These are phyloP conservation scores for Zeuzera pyrina DNA, from an alignment of 2,888 invertebrate species.

Conservation along the genomic window DNA sequence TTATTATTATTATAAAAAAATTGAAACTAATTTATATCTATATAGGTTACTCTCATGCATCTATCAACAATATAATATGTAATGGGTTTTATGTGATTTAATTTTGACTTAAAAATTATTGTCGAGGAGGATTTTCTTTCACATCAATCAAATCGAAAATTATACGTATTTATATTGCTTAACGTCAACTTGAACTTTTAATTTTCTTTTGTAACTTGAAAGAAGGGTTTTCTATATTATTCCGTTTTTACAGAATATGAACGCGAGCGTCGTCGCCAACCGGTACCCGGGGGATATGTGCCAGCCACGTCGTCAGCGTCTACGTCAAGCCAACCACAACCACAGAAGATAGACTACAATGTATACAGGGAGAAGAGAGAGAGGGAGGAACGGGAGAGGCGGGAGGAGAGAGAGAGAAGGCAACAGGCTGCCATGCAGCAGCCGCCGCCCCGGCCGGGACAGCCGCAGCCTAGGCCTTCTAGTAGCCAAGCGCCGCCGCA, in stretches of 20 bases:
- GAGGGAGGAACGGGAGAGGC: constrained; percentile 69
- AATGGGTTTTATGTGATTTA: too few species aligned
- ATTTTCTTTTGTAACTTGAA: too few species aligned
- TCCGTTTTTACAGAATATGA: constrained; percentile 43
- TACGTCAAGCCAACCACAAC: constrained; percentile 43
- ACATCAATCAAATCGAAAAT: too few species aligned
- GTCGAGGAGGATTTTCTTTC: too few species aligned
- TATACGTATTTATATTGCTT: too few species aligned
- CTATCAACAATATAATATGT: too few species aligned
- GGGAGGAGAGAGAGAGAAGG: constrained; percentile 26
- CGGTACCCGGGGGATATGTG: constrained; percentile 56
- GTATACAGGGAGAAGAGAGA: constrained; percentile 78
- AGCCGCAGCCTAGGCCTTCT: constrained; percentile 22
- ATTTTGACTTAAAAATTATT: too few species aligned
- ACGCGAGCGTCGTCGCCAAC: constrained; percentile 55
- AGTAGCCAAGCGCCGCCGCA: constrained; percentile 19
- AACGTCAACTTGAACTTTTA: too few species aligned
- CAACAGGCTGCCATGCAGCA: constrained; percentile 38
- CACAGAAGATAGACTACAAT: constrained; percentile 71
- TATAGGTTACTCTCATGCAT: too few species aligned
- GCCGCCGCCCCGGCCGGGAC: constrained; percentile 19
- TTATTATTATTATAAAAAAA: too few species aligned
- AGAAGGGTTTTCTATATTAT: too few species aligned
- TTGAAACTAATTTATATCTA: too few species aligned
- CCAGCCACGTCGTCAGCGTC: constrained; percentile 39